Percentiles rank a stretch among this genome's conserved stretches.
phyloP scores from a whole-genome alignment of 2,888 invertebrate genomes.

The Chouioia cunea region DNA sequence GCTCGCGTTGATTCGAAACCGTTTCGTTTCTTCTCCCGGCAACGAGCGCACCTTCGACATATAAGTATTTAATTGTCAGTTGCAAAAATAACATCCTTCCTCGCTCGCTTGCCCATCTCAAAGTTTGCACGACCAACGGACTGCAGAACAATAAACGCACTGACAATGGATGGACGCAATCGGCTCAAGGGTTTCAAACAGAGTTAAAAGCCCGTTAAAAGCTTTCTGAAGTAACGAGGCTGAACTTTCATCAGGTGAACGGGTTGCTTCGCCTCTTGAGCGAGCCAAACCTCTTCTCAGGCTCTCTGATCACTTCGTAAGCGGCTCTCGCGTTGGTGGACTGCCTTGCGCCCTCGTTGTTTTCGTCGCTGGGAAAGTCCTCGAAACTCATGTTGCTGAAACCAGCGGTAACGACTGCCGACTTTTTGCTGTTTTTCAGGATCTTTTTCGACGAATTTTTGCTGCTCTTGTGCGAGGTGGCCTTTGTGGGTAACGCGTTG shows the following conservation, averaged over 20 bases:
- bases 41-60: no score
- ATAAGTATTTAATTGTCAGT: no score
- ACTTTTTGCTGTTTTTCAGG: conserved; percentile 54
- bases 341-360: conserved; percentile 70
- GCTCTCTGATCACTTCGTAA: conserved; percentile 74
- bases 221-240: no score
- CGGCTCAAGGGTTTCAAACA: no score
- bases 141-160: no score
- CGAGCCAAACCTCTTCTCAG: conserved; percentile 67
- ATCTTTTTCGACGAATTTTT: conserved; percentile 47
- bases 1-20: no score
- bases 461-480: conserved; percentile 57
- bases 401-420: conserved; percentile 67
- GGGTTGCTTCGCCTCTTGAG: conserved; percentile 69
- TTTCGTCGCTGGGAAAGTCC: conserved; percentile 78
- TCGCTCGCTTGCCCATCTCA: no score
- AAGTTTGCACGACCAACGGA: no score
- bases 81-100: no score
- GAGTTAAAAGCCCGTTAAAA: no score
- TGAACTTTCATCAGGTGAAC: conserved; percentile 62
- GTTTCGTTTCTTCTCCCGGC: no score
- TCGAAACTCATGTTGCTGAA: conserved; percentile 84
- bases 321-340: conserved; percentile 69
- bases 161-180: no score
- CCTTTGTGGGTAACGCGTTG: conserved; percentile 61